phyloP scores from a whole-genome alignment of 2,888 invertebrate genomes.

The Zhengitettix transpicula region DNA sequence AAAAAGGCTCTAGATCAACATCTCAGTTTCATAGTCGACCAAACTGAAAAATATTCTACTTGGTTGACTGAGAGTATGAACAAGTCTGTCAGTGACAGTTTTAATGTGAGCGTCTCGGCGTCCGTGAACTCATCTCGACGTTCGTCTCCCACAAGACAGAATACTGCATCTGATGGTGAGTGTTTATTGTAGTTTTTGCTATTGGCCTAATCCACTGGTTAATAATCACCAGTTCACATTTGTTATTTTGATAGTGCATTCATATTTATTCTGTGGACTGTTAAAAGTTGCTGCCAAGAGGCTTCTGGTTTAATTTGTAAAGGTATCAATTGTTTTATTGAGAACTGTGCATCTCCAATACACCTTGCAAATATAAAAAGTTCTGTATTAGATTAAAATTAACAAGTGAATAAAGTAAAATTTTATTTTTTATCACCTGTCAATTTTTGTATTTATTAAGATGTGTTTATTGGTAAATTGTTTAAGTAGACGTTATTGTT shows the following conservation, averaged over 20 bases:
- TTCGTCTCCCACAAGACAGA: constrained; percentile 26
- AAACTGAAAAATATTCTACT: constrained; percentile 92
- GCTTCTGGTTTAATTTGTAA: too few relatives aligned
- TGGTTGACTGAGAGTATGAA: constrained; percentile 76
- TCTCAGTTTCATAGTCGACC: constrained; percentile 92
- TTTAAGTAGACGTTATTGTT: constrained; percentile 11
- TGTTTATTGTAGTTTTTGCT: neutral
- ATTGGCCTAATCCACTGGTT: neutral
- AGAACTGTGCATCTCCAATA: too few relatives aligned
- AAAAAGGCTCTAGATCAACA: constrained; percentile 92
- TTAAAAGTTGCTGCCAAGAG: too few relatives aligned
- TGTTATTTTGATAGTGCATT: too few relatives aligned
- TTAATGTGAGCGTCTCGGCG: constrained; percentile 22
- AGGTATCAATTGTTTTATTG: too few relatives aligned
- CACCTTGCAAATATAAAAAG: too few relatives aligned
- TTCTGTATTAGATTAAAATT: too few relatives aligned
- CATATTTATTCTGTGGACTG: too few relatives aligned
- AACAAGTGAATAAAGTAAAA: too few relatives aligned
- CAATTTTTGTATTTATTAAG: neutral
- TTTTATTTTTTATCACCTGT: neutral
- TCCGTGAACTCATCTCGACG: constrained; percentile 33
- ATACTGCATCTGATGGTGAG: constrained; percentile 34
- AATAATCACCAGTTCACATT: neutral
- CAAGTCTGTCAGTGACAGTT: constrained; percentile 26
- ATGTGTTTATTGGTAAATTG: neutral